Evolutionary conservation across 2,888 invertebrate species (phyloP), one percentile per base, ranked within the genome.

Genomic region (Cheilosia vulpina): DNA sequence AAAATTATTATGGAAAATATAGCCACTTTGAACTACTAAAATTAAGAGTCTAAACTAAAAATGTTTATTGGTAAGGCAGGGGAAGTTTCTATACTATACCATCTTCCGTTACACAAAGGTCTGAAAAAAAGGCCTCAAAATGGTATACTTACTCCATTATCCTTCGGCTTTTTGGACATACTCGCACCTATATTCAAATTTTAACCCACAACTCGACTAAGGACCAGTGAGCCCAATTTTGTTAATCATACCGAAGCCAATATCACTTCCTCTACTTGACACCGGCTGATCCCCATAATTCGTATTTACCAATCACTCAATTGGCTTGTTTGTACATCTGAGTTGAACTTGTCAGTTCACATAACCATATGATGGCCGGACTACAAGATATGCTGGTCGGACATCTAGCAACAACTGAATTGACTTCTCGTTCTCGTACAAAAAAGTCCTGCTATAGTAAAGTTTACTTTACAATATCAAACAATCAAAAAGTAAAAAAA

Each of bases 251-350:
- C 21, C 7, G 2, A 4, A 19, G n/a, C 15, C 1, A 15, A 17
- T 19, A 27, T 11, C 21, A 31, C 15, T 63, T 4, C 21, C 24
- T 38, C 15, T 19, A 34, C 19, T 21, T 47, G 43, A 41, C 43
- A 58, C 31, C 21, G 52, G 50, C 75, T 53, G 62, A 77, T 80
- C 72, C 62, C 72, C 21, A 62, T 68, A 69, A 52, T 38, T 43
- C 2, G 5, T 85, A 71, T 85, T 85, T 81, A 43, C 72, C 85
- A 85, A 77, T 85, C 85, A 85, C 85, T 85, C 81, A 76, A 85
- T 81, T 62, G 68, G n/a, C 34, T 50, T 85, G 71, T 81, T 77
- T 80, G 68, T 21, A 62, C 63, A 81, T 77, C 68, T 68, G 81
- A 85, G 62, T 81, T 65, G 34, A 47, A 52, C 66, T 68, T 80